Conservation (phyloP, 2,113 vertebrate genomes). For the Pipa parva region DNA sequence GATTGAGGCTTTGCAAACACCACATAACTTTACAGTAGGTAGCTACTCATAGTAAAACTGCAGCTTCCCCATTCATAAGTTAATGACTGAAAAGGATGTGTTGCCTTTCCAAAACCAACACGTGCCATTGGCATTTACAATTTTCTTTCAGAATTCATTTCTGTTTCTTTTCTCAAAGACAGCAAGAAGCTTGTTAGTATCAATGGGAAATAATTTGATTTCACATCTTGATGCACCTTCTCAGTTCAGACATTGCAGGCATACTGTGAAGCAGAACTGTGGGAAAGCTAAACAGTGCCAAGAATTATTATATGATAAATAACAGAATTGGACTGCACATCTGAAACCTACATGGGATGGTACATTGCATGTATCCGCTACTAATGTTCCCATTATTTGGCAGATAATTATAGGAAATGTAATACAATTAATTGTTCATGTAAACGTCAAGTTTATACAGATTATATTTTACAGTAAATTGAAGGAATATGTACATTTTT, state of each 20-base stretch:
- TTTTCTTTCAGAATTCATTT: slow-evolving; percentile 10
- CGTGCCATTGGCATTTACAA: slow-evolving; percentile 9
- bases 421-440: neutral
- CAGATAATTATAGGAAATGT: neutral
- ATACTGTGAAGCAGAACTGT: slow-evolving; percentile 28
- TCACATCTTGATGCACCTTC: slow-evolving; percentile 38
- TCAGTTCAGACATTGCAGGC: slow-evolving; percentile 11
- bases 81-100: neutral
- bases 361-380: neutral
- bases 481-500: too few species aligned
- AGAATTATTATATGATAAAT: slow-evolving; percentile 23
- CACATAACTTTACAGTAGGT: too few species aligned
- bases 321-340: neutral
- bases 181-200: slow-evolving; percentile 37
- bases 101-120: neutral
- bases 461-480: too few species aligned
- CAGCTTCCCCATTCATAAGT: neutral
- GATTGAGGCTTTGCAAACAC: too few species aligned
- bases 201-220: slow-evolving; percentile 38
- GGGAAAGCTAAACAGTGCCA: slow-evolving; percentile 29
- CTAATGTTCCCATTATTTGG: neutral
- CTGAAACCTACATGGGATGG: slow-evolving; percentile 7
- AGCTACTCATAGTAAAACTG: neutral
- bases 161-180: slow-evolving; percentile 9
- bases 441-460: neutral